Conservation (phyloP, 2,113 vertebrate genomes). For the Aptenodytes patagonicus region DNA sequence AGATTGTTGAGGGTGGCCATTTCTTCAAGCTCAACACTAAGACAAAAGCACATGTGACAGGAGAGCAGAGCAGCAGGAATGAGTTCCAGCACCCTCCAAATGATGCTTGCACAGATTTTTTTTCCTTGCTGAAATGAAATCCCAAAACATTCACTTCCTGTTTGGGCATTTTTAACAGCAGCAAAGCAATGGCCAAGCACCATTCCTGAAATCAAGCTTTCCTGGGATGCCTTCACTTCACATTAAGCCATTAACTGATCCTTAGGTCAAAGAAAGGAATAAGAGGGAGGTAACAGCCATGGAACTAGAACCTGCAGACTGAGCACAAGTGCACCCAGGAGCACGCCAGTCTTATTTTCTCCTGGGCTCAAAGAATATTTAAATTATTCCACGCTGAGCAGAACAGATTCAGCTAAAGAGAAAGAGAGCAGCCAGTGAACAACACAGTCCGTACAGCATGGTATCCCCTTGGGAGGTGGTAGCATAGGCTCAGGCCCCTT, state of each 20-base stretch:
- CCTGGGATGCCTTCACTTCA: not conserved
- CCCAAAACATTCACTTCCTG: not conserved
- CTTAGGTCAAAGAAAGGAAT: not conserved
- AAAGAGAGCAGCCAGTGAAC: not conserved
- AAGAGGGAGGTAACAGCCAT: not conserved
- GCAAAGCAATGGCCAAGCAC: not conserved
- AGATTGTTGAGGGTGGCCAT: not conserved
- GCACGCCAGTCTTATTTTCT: not conserved
- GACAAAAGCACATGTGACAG: not conserved
- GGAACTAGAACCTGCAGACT: not conserved
- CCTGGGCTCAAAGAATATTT: not conserved
- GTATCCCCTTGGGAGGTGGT: not conserved
- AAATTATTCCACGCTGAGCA: not conserved
- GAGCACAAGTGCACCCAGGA: not conserved
- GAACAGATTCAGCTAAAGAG: not conserved
- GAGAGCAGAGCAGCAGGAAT: not conserved
- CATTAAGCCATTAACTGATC: not conserved
- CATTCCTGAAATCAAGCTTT: not conserved
- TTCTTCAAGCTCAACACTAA: not conserved
- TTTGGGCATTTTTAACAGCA: not conserved
- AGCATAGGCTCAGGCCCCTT: too few relatives aligned
- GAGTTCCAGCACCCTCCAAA: not conserved
- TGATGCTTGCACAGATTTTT: not conserved
- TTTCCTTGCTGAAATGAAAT: not conserved
- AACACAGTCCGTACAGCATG: accelerated